Conservation (phyloP, 2,888 invertebrate genomes). For the Clitarchus hookeri region DNA sequence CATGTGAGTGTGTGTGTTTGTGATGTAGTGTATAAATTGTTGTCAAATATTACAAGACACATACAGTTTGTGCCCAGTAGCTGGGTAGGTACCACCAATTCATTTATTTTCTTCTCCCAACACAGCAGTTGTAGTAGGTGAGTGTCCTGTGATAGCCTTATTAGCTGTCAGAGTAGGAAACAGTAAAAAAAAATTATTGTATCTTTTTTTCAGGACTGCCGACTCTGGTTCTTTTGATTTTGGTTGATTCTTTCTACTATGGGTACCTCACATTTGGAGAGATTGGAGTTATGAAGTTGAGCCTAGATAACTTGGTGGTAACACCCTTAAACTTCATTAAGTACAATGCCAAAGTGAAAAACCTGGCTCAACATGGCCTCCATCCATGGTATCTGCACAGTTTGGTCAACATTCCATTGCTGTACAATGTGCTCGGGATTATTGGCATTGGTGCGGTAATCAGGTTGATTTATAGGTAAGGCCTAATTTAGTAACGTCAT, state of each 20-base stretch:
- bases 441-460: slow-evolving; percentile 63
- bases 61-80: too few relatives aligned
- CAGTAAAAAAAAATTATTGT: too few relatives aligned
- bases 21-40: too few relatives aligned
- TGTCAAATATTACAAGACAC: too few relatives aligned
- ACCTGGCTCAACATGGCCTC: slow-evolving; percentile 81
- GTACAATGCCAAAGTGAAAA: slow-evolving; percentile 77
- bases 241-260: slow-evolving; percentile 81
- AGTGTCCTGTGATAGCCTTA: too few relatives aligned
- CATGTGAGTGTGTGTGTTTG: too few relatives aligned
- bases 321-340: slow-evolving; percentile 89
- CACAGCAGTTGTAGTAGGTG: too few relatives aligned
- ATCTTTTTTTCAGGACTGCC: slow-evolving; percentile 63
- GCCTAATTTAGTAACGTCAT: background rate
- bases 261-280: slow-evolving; percentile 77
- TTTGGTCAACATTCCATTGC: slow-evolving; percentile 79
- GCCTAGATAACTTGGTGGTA: slow-evolving; percentile 76
- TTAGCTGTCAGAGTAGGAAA: too few relatives aligned
- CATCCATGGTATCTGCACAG: slow-evolving; percentile 85
- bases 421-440: slow-evolving; percentile 80
- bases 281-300: slow-evolving; percentile 68
- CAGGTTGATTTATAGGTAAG: slow-evolving; percentile 62
- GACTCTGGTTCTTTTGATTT: slow-evolving; percentile 65
- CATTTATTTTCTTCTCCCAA: too few relatives aligned
- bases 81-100: too few relatives aligned